Evolutionary conservation across 2,888 invertebrate species (phyloP).

Genomic region (Caenorhabditis sp.): DNA sequence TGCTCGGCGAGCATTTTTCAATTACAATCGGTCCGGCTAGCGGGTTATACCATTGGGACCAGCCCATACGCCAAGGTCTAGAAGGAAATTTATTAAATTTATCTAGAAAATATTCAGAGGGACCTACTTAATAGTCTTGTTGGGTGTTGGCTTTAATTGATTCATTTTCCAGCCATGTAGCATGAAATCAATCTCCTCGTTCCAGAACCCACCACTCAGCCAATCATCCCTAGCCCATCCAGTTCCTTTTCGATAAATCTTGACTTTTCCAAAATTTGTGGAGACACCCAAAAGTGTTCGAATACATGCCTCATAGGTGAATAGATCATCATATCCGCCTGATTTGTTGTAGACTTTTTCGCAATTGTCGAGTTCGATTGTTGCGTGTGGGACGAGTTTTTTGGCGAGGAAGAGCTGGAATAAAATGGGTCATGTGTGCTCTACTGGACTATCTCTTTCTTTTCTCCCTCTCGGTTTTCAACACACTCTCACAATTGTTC

Average conservation of each 20-base stretch:
- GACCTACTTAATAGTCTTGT: too few relatives aligned
- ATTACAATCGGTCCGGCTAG: slow-evolving; percentile 14
- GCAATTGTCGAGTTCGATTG: slow-evolving; percentile 18
- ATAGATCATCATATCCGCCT: slow-evolving; percentile 35
- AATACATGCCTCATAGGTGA: slow-evolving; percentile 55
- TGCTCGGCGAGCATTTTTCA: slow-evolving; percentile 20
- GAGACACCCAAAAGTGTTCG: slow-evolving; percentile 44
- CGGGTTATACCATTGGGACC: slow-evolving; percentile 29
- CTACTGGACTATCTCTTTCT: too few relatives aligned
- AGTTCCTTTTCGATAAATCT: slow-evolving; percentile 31
- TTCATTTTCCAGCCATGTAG: slow-evolving; percentile 39
- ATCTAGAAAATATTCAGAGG: too few relatives aligned
- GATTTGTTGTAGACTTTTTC: slow-evolving; percentile 37
- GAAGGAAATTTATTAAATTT: background rate
- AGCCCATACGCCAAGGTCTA: slow-evolving; percentile 16
- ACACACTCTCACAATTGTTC: too few relatives aligned
- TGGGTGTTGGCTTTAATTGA: background rate
- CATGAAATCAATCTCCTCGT: slow-evolving; percentile 37
- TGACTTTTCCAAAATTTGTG: slow-evolving; percentile 18
- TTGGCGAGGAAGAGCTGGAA: slow-evolving; percentile 27
- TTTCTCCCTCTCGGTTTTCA: too few relatives aligned
- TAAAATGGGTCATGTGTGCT: too few relatives aligned
- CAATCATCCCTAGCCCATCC: slow-evolving; percentile 42
- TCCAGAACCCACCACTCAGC: slow-evolving; percentile 38
- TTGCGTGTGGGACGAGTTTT: slow-evolving; percentile 14